These are phyloP conservation scores for Noctua comes DNA, from an alignment of 2,888 invertebrate genomes.

Conservation along the genomic window DNA sequence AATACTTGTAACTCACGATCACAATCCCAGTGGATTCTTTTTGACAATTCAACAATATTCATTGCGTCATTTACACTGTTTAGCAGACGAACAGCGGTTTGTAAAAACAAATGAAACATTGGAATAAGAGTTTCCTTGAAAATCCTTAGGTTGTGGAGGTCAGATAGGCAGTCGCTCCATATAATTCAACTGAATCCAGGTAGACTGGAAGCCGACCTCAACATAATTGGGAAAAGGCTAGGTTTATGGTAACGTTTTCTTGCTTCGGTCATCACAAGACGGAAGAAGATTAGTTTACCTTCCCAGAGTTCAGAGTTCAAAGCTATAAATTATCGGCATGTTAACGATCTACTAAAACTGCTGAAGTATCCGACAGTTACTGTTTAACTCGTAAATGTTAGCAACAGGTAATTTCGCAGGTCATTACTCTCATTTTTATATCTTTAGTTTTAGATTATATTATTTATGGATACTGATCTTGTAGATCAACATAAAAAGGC, in stretches of 20 bases:
- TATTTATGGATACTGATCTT: conserved; percentile 2
- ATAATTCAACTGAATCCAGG: no score
- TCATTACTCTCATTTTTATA: conserved; percentile 33
- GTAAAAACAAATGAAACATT: neutral
- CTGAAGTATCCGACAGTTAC: conserved; percentile 44
- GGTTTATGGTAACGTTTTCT: no score
- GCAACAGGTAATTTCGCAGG: conserved; percentile 53
- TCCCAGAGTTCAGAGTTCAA: conserved; percentile 33
- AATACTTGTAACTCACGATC: neutral
- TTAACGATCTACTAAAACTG: conserved; percentile 52
- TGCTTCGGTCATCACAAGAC: neutral
- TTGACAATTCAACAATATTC: neutral
- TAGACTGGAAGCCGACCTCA: no score
- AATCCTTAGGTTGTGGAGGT: no score
- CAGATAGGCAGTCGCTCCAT: no score
- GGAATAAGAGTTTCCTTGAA: no score
- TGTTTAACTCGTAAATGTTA: conserved; percentile 51
- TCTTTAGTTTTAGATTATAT: conserved; percentile 18
- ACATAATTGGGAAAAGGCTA: no score
- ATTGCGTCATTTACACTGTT: neutral
- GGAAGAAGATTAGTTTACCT: neutral
- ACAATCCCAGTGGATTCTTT: neutral
- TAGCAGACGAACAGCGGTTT: neutral
- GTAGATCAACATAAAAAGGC: neutral
- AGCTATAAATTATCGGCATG: conserved; percentile 32